Base-by-base conservation (phyloP, 2,797 vertebrate species). In the Melanotaenia trifasciata region DNA sequence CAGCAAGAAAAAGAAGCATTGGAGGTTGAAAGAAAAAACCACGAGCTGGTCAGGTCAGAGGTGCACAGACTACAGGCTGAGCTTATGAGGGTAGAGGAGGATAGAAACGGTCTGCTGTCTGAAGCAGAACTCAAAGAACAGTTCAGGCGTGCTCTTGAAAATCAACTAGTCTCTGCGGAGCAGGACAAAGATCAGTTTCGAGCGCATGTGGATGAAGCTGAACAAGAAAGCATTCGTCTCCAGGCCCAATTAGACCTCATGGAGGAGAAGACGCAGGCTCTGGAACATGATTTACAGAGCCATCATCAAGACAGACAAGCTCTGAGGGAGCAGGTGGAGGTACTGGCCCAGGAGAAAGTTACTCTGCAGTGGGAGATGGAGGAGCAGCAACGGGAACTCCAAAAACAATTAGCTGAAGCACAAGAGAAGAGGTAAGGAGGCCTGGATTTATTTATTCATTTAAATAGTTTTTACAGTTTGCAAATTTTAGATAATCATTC, bases 351-450 rank as follows among this genome's bases (percentile, higher is more conserved):
- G 84, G 90, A 94, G 63, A 94, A 92, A 84, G 92, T 93, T 5
- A 80, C 73, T 0, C 76, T 92, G 26, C 90, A 92, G 81, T 92
- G 93, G 90, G 93, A 95, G 81, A 66, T 92, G 83, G 90, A 92
- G 72, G 87, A 94, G 78, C 91, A 94, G 90, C 87, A 73, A 6
- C 81, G 74, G 60, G 82, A 94, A 6, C 87, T 95, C 13, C 89
- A 89, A 76, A 93, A 85, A 67, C 87, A 94, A 66, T 78, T 95
- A 0, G 76, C 88, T 70, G 85, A 93, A 60, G 88, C 87, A 13
- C 94, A 93, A 74, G 90, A 88, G 70, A 79, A 90, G 57, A 95
- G 95, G 96, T 98, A 77, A 89, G 62, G 53, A 2, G 5, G 1
- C 3, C 1, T 12, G 26, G 14, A 20, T 40, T 36, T 50, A 43